Conservation (phyloP, 2,797 vertebrate genomes). For the Leucoraja ocellata region DNA sequence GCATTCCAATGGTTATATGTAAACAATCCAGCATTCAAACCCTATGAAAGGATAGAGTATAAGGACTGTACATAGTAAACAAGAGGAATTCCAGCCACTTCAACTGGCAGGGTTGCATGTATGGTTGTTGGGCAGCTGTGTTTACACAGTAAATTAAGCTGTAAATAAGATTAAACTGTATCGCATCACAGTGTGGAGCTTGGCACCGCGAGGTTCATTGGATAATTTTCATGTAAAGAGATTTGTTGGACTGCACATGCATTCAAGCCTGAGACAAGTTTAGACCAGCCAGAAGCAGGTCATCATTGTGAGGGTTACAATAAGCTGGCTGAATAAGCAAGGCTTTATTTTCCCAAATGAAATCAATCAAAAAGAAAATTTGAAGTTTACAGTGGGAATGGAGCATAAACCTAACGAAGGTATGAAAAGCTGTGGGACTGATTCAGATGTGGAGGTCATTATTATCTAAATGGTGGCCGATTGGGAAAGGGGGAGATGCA, state of each 20-base stretch:
- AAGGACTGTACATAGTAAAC: not conserved
- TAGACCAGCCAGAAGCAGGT: not conserved
- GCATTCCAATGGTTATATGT: not conserved
- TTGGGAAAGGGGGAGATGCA: too few relatives aligned
- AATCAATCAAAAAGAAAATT: not conserved
- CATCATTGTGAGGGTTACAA: not conserved
- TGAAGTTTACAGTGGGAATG: not conserved
- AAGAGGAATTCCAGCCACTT: not conserved
- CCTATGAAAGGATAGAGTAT: not conserved
- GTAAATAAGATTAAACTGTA: slow-evolving; percentile 23
- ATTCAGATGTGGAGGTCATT: not conserved
- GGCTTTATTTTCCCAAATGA: not conserved
- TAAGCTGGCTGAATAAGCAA: not conserved
- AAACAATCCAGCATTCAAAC: not conserved
- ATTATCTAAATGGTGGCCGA: too few relatives aligned
- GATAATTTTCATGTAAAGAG: slow-evolving; percentile 9
- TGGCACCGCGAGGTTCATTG: not conserved
- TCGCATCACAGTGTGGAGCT: slow-evolving; percentile 20
- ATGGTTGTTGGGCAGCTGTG: not conserved
- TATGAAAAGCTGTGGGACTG: not conserved
- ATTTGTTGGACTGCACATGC: not conserved
- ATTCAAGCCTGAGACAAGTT: not conserved
- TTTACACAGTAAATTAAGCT: slow-evolving; percentile 18
- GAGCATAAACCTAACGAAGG: not conserved
- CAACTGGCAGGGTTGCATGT: not conserved